Evolutionary conservation across 2,113 vertebrate genomes (phyloP), one percentile per base, ranked within the genome.

Genomic region (Pelusios castaneus): DNA sequence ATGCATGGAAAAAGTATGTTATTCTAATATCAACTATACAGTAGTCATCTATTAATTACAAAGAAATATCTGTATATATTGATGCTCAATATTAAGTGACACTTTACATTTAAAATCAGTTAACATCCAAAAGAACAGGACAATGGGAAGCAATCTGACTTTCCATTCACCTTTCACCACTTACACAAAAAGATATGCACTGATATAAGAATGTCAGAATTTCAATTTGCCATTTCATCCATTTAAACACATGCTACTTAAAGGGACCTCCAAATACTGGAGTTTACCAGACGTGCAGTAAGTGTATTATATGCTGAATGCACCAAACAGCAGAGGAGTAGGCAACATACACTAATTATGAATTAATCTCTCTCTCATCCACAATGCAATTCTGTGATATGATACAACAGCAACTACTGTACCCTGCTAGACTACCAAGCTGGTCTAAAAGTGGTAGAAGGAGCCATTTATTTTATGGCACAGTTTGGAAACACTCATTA

Each of bases 201-300:
- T 41, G 85, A 88, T 17, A 63, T n/a, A n/a, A 88, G 88, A 91
- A 80, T 45, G 84, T 84, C 63, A 90, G 58, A 90, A 80, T 80
- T 85, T 94, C 80, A 92, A 95, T 75, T 10, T 60, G 25, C 63
- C 38, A 56, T 93, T 93, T 95, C 89, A 84, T 14, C 25, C 88
- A 27, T 54, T 96, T 87, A 70, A 85, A 70, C 34, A 93, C 8
- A 82, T 19, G 76, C 34, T 81, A 88, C 85, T 96, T 96, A 93
- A 93, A 93, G 92, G 34, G 88, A 81, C 85, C 58, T 87, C 60
- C 60, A 95, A 92, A 92, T 84, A 89, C 89, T 22, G 79, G 6
- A 80, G 82, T 21, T 22, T 51, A 81, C 78, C 34, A 73, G 67
- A 38, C 41, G 38, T 73, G 76, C 58, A 63, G 14, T 34, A 91